Base-by-base conservation (phyloP, 35 echinoderm and acorn worm species). In the Amphiura filiformis region DNA sequence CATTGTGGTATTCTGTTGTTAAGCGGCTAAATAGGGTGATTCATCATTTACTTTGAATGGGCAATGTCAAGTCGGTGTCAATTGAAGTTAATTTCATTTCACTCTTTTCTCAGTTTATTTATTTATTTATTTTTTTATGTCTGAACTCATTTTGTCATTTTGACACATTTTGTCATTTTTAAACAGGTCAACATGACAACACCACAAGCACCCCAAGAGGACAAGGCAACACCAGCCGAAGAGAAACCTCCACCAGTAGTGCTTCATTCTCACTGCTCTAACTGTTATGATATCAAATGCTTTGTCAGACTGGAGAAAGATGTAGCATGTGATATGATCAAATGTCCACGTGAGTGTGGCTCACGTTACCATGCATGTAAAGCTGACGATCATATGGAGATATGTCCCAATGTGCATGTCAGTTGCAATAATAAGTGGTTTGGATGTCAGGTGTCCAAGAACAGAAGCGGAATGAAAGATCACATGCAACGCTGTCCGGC, bases 401-500 rank as follows among this genome's bases (percentile, higher is more conserved):
- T 89, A 9, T 94, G 92, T 35, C 88, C 88, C 0, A 90, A 94
- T 39, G 88, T 81, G 56, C 78, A 75, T 31, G 85, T 83, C 13
- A 78, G 30, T 30, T 94, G 92, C 80, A 39, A 75, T 4, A 94
- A 90, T 70, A 42, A 47, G 20, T 78, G 41, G 34, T 84, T 82
- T 39, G 92, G 92, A 14, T 94, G 92, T 39, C 88, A 80, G n/a
- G 85, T 78, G 33, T 86, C 39, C 31, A 90, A 90, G 88, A 70
- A 36, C 26, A 82, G 92, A 1, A 75, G 31, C 2, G 37, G 56
- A 34, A 39, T 64, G 20, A 77, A 40, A 33, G 26, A 82, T 65
- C 92, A 94, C 81, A 76, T 94, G n/a, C 56, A 81, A 23, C 61
- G 40, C 12, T 94, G 92, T 61, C 92, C 92, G 14, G 88, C 92